phyloP scores from a whole-genome alignment of 2,113 vertebrate genomes.

The Narcine bancroftii region DNA sequence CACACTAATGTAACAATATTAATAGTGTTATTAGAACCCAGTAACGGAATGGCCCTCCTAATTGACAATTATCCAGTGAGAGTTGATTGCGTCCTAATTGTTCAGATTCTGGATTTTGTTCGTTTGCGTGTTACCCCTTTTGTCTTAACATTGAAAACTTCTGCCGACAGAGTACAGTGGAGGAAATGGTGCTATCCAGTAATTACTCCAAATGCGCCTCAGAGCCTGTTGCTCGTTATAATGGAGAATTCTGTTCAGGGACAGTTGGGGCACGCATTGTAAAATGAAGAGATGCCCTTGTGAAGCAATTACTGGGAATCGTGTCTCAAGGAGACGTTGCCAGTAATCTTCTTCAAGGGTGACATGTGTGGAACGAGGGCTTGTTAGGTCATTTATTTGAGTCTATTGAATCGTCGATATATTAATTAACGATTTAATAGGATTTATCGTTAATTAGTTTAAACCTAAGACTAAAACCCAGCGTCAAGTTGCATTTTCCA shows the following conservation, averaged over 20 bases:
- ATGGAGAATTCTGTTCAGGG: neutral
- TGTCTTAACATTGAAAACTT: neutral
- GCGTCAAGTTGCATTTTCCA: constrained; percentile 8
- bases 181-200: no score
- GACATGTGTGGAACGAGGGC: constrained; percentile 29
- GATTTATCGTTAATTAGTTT: constrained; percentile 37
- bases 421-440: constrained; percentile 37
- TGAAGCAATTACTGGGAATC: constrained; percentile 13
- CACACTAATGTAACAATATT: neutral
- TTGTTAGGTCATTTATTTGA: constrained; percentile 28
- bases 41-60: neutral
- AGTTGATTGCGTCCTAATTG: neutral
- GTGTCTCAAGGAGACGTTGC: neutral
- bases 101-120: neutral
- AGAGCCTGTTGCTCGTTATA: neutral
- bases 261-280: neutral
- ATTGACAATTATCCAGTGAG: neutral
- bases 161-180: neutral
- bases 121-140: neutral
- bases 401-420: constrained; percentile 18
- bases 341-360: constrained; percentile 8
- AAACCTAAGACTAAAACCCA: neutral
- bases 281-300: constrained; percentile 9
- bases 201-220: neutral
- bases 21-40: neutral